Percentiles rank a stretch among this genome's conserved stretches.
These are phyloP conservation scores for Euclidia mi DNA, from an alignment of 2,888 invertebrate genomes.

Conservation along the genomic window DNA sequence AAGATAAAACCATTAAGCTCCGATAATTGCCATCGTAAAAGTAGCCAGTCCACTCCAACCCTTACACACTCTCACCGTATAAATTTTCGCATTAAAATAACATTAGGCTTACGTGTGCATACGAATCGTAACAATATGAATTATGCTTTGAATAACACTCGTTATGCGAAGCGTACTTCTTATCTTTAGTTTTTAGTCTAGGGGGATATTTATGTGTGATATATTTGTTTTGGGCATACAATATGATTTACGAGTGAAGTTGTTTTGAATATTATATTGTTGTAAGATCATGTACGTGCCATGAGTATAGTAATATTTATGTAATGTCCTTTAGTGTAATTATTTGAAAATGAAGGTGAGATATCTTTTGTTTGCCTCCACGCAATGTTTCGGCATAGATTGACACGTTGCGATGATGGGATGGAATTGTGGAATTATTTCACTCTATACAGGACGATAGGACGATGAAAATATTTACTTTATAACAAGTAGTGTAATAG, in stretches of 20 bases:
- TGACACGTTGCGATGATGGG: too few species aligned
- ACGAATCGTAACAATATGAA: constrained; percentile 42
- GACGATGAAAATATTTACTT: too few species aligned
- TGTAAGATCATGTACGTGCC: neutral
- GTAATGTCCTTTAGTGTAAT: too few species aligned
- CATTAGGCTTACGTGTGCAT: constrained; percentile 46
- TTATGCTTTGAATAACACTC: constrained; percentile 50
- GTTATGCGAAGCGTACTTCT: constrained; percentile 38
- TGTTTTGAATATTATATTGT: constrained; percentile 3
- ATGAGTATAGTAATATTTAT: neutral
- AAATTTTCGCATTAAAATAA: constrained; percentile 57
- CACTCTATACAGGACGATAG: too few species aligned
- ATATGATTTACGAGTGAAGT: constrained; percentile 17
- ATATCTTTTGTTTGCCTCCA: too few species aligned
- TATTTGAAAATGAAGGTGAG: too few species aligned
- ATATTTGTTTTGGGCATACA: constrained; percentile 24
- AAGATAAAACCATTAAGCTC: too few species aligned
- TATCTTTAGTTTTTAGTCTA: constrained; percentile 29
- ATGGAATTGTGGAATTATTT: too few species aligned
- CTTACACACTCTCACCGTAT: constrained; percentile 24
- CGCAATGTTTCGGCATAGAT: too few species aligned
- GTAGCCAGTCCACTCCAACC: neutral
- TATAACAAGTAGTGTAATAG: too few species aligned
- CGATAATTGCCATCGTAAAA: too few species aligned
- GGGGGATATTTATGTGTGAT: constrained; percentile 16